phyloP scores from a whole-genome alignment of 1,140 invertebrate genomes.

The Scaptomyza montana region DNA sequence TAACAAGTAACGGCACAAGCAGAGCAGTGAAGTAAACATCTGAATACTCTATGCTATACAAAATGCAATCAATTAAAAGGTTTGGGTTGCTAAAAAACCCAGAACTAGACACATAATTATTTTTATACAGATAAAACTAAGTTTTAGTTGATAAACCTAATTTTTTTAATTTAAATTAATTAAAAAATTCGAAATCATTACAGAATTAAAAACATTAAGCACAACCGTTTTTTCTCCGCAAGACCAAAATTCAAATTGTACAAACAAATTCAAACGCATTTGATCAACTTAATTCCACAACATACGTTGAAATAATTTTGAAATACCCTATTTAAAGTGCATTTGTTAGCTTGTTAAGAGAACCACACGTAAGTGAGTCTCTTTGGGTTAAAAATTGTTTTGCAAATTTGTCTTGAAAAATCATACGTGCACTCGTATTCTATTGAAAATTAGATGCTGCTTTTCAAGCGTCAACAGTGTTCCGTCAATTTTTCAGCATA shows the following conservation, averaged over 20 bases:
- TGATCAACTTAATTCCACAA: not conserved
- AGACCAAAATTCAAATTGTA: no score
- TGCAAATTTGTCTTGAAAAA: slow-evolving; percentile 60
- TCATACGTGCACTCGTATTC: slow-evolving; percentile 63
- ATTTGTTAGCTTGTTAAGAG: slow-evolving; percentile 17
- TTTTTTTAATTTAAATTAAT: no score
- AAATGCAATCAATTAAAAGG: not conserved
- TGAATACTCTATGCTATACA: slow-evolving; percentile 41
- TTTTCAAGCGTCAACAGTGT: slow-evolving; percentile 9
- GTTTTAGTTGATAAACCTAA: no score
- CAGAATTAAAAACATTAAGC: no score
- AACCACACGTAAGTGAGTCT: slow-evolving; percentile 28
- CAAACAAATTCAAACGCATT: not conserved
- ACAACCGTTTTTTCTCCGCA: no score
- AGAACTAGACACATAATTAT: no score
- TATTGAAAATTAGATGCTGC: slow-evolving; percentile 63
- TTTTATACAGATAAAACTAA: no score
- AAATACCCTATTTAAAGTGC: slow-evolving; percentile 5
- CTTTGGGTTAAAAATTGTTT: slow-evolving; percentile 29
- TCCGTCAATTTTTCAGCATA: slow-evolving; percentile 69
- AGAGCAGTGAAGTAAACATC: slow-evolving; percentile 4
- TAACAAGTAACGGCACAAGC: slow-evolving; percentile 57
- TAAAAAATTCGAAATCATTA: no score
- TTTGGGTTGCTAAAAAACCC: no score
- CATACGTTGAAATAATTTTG: not conserved